Base-by-base conservation (phyloP, 1,140 invertebrate genomes). In the Bombus soroeensis region DNA sequence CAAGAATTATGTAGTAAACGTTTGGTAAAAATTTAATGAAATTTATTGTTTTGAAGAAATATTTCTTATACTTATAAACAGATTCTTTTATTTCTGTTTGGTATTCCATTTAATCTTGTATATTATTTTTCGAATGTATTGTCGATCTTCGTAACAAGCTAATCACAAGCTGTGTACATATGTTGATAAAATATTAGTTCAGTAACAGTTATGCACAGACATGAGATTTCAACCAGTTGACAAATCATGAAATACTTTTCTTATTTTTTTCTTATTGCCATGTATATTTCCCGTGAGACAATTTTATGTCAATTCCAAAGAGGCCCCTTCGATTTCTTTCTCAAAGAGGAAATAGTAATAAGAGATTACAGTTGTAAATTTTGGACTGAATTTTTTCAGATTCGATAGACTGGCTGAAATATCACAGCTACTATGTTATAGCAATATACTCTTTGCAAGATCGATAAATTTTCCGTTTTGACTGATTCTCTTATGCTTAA, bases 201-300 rank as follows among this genome's bases (percentile, higher is more conserved):
- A 62, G 25, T 71, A 66, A 79, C 79, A 62, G 71, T 32, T 39
- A 13, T 18, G 28, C 41, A 66, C 41, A 12, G 75, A 25, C 32
- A 66, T 77, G 59, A 77, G 66, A 79, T 78, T 84, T 84, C 64
- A 84, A 77, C 73, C 73, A 68, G 64, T 84, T 77, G 47, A 59
- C 25, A 28, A 41, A 77, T 57, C 25, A 32, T 32, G 8, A 53
- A 22, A 39, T 68, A 68, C 6, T 8, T 32, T n/a, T n/a, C 2
- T 37, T 25, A 28, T 15, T 9, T 28, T 34, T 59, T 25, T 22
- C 57, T 53, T 32, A 15, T 18, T 13, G 39, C 47, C 18, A 53
- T 74, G 53, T 47, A 74, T 28, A 5, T 74, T 47, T 43, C 15
- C 1, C 15, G 10, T 13, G 3, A 53, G 6, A 53, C 3, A 34